Base-by-base conservation (phyloP, 2,888 invertebrate genomes). In the Ochropacha duplaris region DNA sequence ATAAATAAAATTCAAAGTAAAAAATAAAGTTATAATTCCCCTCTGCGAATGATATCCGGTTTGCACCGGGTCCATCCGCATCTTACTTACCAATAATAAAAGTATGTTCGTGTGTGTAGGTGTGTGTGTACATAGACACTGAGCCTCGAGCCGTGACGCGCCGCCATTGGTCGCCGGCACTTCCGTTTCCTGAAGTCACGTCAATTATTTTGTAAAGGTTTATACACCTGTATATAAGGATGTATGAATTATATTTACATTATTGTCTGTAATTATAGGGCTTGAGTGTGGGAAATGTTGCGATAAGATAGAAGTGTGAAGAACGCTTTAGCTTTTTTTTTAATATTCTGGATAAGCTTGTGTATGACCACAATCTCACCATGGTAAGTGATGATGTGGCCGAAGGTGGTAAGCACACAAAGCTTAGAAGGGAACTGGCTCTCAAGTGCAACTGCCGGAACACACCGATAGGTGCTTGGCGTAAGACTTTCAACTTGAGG, bases 101-200 rank as follows among this genome's bases (percentile, higher is more conserved):
- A 19, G 31, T 31, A 51, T 51, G 52, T 34, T 19, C 44, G 31
- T 19, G 3, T n/a, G n/a, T n/a, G 31, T 31, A 51, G 28, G 52
- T 34, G 8, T 19, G 31, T 19, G 3, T 19, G 19, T 31, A 31
- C 52, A 52, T 52, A 52, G 19, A 12, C 22, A 73, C 77, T 76
- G 76, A 81, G 67, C 71, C 79, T 73, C 74, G 73, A 65, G 65
- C 82, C 87, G 82, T 90, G 87, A 88, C 88, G 83, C n/a, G 71
- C 64, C 71, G 71, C 81, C 76, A 87, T 87, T 89, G 88, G 87
- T 65, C 72, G 69, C 64, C 68, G 68, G 54, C 64, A 80, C 84
- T 86, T 91, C 91, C 91, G 90, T 84, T 90, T 90, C 89, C 89
- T 84, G 82, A 86, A 86, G 84, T 82, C 78, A 84, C 76, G 76